A percentile compares a stretch with the other conserved stretches of the same genome.
phyloP scores from a whole-genome alignment of 2,113 vertebrate species.

The Charina bottae region DNA sequence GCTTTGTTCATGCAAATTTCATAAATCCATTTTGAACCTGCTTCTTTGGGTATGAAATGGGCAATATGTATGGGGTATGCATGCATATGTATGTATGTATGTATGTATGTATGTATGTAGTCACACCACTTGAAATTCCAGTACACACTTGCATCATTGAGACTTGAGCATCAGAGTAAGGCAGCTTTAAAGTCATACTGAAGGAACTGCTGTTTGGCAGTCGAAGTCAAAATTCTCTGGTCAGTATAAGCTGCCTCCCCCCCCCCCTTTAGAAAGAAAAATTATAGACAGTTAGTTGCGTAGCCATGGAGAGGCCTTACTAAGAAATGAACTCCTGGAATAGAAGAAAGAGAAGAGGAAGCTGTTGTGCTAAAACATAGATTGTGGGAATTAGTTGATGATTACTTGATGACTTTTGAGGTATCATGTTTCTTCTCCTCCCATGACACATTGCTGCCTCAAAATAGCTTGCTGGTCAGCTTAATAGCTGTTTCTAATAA shows the following conservation, averaged over 20 bases:
- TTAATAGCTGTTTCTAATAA: background rate
- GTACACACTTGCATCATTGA: background rate
- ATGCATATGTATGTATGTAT: background rate
- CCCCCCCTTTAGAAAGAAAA: background rate
- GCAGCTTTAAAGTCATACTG: background rate
- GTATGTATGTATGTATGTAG: background rate
- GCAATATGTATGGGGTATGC: background rate
- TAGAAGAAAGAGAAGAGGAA: background rate
- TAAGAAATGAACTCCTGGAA: background rate
- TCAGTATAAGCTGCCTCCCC: background rate
- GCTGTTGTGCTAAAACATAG: background rate
- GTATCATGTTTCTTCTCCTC: background rate
- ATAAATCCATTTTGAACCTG: background rate
- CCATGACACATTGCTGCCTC: background rate
- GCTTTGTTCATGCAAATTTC: background rate
- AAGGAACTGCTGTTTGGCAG: background rate
- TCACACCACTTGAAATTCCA: background rate
- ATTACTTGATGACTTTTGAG: background rate
- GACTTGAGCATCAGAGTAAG: background rate
- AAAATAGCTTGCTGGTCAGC: background rate
- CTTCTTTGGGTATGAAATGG: background rate
- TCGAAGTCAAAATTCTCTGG: background rate
- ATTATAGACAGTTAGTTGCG: background rate
- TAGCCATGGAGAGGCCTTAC: background rate
- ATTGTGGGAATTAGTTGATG: background rate